phyloP scores from a whole-genome alignment of 2,797 vertebrate genomes.

The Clarias platycephalus region DNA sequence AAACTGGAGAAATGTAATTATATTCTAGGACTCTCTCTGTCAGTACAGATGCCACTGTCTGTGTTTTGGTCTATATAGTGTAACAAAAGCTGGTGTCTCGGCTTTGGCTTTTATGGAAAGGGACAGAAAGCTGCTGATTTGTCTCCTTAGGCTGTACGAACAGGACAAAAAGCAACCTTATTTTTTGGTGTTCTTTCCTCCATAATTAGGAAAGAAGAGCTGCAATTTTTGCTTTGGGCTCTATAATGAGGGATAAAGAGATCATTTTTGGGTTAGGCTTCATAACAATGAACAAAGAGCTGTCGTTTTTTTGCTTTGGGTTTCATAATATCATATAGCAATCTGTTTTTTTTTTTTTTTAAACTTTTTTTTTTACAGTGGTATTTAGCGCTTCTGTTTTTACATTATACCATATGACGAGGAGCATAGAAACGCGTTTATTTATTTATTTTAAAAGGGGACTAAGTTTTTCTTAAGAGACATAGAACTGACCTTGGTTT shows the following conservation, averaged over 20 bases:
- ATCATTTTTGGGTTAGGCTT: background rate
- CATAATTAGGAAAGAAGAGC: background rate
- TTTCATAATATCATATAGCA: background rate
- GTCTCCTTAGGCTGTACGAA: background rate
- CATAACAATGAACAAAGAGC: background rate
- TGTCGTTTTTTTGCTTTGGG: background rate
- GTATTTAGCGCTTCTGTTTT: background rate
- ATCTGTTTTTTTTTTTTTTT: background rate
- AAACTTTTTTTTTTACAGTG: background rate
- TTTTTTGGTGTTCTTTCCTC: background rate
- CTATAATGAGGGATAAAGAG: background rate
- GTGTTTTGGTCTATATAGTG: background rate
- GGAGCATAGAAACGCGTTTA: background rate
- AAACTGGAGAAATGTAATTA: background rate
- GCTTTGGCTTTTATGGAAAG: background rate
- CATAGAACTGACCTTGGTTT: background rate
- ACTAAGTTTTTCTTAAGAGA: background rate
- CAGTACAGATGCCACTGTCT: background rate
- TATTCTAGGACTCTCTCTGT: background rate
- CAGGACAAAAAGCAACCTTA: background rate
- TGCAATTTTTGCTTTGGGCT: background rate
- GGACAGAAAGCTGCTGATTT: conserved; percentile 7
- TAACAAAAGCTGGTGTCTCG: background rate
- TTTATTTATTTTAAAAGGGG: background rate
- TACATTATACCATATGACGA: too few relatives aligned